A percentile compares a stretch with the other conserved stretches of the same genome.
Conservation (phyloP, 2,888 invertebrate species). For the Caenorhabditis sinica region DNA sequence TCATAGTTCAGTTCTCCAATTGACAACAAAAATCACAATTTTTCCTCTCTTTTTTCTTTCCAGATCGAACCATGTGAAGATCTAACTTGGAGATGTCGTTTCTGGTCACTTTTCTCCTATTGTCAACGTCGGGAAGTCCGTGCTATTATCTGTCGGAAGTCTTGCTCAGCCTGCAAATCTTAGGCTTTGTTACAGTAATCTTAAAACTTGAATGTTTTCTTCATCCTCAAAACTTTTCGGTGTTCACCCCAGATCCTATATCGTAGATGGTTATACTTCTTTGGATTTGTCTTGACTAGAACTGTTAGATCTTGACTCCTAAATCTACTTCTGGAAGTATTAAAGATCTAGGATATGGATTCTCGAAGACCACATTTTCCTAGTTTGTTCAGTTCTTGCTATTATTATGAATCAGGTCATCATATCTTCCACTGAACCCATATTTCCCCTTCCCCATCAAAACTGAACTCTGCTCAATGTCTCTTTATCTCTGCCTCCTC, state of each 20-base stretch:
- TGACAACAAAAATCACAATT: not conserved
- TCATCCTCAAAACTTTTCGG: not conserved
- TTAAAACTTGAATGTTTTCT: too few species aligned
- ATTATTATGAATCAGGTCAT: too few species aligned
- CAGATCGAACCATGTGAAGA: conserved; percentile 75
- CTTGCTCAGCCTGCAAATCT: conserved; percentile 27
- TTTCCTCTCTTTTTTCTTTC: conserved; percentile 18
- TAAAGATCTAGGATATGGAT: too few species aligned
- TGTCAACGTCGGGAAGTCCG: conserved; percentile 76
- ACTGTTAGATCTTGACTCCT: too few species aligned
- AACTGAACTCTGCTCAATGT: conserved; percentile 22
- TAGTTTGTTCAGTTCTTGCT: not conserved
- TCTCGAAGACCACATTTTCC: too few species aligned
- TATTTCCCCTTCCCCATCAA: not conserved
- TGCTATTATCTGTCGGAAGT: conserved; percentile 61
- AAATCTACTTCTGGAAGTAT: too few species aligned
- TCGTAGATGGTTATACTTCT: too few species aligned
- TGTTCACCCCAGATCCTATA: too few species aligned
- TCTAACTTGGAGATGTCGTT: conserved; percentile 81
- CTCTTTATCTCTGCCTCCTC: not conserved
- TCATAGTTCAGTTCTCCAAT: not conserved
- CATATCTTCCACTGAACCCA: too few species aligned
- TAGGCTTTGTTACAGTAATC: not conserved
- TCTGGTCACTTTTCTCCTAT: conserved; percentile 81
- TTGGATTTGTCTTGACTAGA: too few species aligned